Percentiles rank a stretch among this genome's conserved stretches.
These are phyloP conservation scores for Drosophila eohydei DNA, from an alignment of 2,888 invertebrate species.

Conservation along the genomic window DNA sequence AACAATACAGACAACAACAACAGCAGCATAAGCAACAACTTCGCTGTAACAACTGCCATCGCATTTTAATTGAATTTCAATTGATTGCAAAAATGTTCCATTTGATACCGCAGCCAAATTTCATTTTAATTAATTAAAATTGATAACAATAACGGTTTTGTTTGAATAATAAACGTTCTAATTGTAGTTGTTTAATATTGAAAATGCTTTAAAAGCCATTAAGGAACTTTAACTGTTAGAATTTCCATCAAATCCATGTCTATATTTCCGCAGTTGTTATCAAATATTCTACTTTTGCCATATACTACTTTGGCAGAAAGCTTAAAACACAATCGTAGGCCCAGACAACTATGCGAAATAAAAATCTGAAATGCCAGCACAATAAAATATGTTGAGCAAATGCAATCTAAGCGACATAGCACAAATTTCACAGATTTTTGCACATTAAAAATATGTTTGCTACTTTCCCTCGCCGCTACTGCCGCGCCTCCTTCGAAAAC, in stretches of 20 bases:
- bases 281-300: not conserved
- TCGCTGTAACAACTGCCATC: constrained; percentile 45
- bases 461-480: not conserved
- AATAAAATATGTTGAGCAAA: constrained; percentile 47
- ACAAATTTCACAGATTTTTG: constrained; percentile 72
- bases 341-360: not conserved
- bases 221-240: not conserved
- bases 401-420: constrained; percentile 66
- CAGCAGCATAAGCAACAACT: not conserved
- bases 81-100: constrained; percentile 73
- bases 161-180: constrained; percentile 29
- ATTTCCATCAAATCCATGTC: too few species aligned
- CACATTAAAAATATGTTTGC: constrained; percentile 71
- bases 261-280: not conserved
- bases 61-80: constrained; percentile 79
- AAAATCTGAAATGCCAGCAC: not conserved
- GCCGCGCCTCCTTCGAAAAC: constrained; percentile 26
- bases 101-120: constrained; percentile 64
- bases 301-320: not conserved
- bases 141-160: constrained; percentile 65
- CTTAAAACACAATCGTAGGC: not conserved
- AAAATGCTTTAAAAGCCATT: not conserved
- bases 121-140: constrained; percentile 76
- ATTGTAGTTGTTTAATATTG: constrained; percentile 19
- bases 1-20: constrained; percentile 9